Evolutionary conservation across 2,113 vertebrate species (phyloP).

Genomic region (Ivindomyrus marchei): DNA sequence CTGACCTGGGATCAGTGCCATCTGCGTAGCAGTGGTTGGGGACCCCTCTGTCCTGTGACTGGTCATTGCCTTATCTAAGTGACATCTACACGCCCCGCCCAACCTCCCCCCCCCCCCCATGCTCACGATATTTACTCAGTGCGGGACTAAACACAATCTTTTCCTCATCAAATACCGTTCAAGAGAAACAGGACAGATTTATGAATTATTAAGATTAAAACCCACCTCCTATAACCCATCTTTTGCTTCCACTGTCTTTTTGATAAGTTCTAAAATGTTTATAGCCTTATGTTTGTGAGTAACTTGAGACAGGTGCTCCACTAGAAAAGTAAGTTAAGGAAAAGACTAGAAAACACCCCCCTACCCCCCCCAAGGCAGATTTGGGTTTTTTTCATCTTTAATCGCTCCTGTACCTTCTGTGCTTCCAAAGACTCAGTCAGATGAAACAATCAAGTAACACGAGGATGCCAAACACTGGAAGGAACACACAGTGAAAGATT

Average conservation of each 20-base stretch:
- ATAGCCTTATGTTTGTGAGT: conserved; percentile 67
- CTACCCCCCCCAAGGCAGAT: conserved; percentile 22
- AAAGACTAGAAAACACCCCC: conserved; percentile 37
- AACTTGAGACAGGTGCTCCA: conserved; percentile 66
- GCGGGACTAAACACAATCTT: conserved; percentile 55
- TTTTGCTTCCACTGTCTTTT: conserved; percentile 48
- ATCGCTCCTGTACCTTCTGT: conserved; percentile 57
- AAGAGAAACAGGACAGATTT: conserved; percentile 62
- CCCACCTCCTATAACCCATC: conserved; percentile 68
- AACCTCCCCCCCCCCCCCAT: conserved; percentile 9
- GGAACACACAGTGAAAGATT: conserved; percentile 54
- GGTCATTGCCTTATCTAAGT: conserved; percentile 49
- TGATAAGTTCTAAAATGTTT: conserved; percentile 74
- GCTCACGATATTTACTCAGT: conserved; percentile 47
- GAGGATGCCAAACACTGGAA: conserved; percentile 57
- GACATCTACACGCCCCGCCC: conserved; percentile 37
- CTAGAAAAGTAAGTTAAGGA: conserved; percentile 69
- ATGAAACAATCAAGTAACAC: conserved; percentile 60
- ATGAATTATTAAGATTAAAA: conserved; percentile 83
- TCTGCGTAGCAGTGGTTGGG: conserved; percentile 39
- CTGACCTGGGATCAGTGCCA: conserved; percentile 31
- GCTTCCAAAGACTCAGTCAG: conserved; percentile 51
- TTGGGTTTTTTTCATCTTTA: conserved; percentile 64
- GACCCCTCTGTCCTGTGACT: conserved; percentile 39
- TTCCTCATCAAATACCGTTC: conserved; percentile 73